Evolutionary conservation across 2,888 invertebrate species (phyloP), one percentile per base, ranked within the genome.

Genomic region (Copidosoma aretas): DNA sequence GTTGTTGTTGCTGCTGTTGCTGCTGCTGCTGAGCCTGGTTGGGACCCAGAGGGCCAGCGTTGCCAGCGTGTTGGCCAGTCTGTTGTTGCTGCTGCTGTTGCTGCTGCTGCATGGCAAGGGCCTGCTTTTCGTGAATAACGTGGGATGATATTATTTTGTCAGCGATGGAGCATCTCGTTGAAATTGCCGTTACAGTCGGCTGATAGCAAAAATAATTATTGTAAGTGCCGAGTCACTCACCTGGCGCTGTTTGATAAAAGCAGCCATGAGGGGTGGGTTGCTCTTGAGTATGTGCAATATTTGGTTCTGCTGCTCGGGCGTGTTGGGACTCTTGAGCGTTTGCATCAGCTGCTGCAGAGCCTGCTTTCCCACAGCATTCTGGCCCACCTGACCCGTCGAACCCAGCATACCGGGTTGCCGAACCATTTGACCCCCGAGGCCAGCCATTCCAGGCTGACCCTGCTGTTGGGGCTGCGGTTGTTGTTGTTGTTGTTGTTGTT

Each of bases 261-360:
- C 95, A 66, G 96, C 95, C 95, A 97, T 97, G 58, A 98, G 88
- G 77, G 94, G 94, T 52, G 97, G 97, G 86, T 97, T 95, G 74
- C 93, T 92, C 85, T 96, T 96, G 73, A 97, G 89, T 80, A 97
- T 95, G 79, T 92, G 91, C 72, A 97, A 87, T 71, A 94, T 91
- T 85, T 94, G 93, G 80, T 92, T 92, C 80, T 97, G 97, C 81
- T 97, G 97, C 81, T 97, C 95, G 74, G 93, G 93, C 60, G 94
- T 92, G 77, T 92, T 92, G 63, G 97, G 96, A 77, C 93, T 94
- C 77, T 94, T 91, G 63, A 98, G 87, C 70, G 95, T 95, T 78
- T 92, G 91, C 90, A 97, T 91, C 24, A 98, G 89, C 64, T 83
- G 83, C 77, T 93, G 93, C 65, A 94, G 85, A 71, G 93, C 93